Evolutionary conservation across 2,888 invertebrate species (phyloP).

Genomic region (Trissoscelio sp.): DNA sequence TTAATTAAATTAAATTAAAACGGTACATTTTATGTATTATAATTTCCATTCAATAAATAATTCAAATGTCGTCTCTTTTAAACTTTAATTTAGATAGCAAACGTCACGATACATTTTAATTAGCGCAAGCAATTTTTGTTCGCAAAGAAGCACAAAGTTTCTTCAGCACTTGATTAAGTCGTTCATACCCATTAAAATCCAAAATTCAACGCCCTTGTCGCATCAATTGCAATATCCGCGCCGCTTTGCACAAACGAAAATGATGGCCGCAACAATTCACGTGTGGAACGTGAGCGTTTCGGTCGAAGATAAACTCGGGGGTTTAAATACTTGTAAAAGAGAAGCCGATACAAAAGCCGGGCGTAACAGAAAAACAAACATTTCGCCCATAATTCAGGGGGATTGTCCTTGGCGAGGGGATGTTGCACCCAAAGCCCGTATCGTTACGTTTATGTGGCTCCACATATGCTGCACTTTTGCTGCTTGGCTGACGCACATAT

Average conservation of each 20-base stretch:
- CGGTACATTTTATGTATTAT: too few relatives aligned
- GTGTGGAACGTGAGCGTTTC: conserved; percentile 52
- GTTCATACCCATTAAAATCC: conserved; percentile 29
- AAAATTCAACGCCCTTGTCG: conserved; percentile 39
- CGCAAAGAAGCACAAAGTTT: neutral
- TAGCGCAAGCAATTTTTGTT: neutral
- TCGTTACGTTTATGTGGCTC: neutral
- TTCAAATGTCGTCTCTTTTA: neutral
- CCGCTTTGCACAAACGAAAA: conserved; percentile 20
- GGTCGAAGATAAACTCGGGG: conserved; percentile 65
- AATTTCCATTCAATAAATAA: neutral
- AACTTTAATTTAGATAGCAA: neutral
- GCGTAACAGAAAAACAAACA: conserved; percentile 77
- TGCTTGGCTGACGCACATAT: conserved; percentile 38
- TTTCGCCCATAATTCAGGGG: conserved; percentile 78
- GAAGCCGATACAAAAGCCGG: conserved; percentile 40
- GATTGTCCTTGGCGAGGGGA: conserved; percentile 71
- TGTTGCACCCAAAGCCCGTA: conserved; percentile 22
- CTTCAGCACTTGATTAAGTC: conserved; percentile 16
- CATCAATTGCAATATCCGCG: conserved; percentile 31
- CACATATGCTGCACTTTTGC: conserved; percentile 62
- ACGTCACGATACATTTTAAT: neutral
- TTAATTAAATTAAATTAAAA: too few relatives aligned
- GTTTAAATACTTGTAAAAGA: conserved; percentile 52
- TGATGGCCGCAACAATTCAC: conserved; percentile 62